Base-by-base conservation (phyloP, 2,113 vertebrate genomes). In the Gymnogyps californianus region DNA sequence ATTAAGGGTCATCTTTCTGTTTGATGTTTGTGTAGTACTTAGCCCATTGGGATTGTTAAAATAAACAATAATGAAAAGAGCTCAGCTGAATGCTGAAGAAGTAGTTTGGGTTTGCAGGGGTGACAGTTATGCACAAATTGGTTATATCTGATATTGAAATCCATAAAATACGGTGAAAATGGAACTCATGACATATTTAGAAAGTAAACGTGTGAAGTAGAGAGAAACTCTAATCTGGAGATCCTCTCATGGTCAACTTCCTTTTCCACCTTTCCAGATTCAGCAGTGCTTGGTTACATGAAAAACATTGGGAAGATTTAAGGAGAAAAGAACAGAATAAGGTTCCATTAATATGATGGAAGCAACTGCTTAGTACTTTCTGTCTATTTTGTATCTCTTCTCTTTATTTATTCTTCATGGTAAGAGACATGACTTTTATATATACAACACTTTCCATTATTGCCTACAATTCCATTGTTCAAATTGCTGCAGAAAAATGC, bases 231-330 rank as follows among this genome's bases (percentile, higher is more conserved):
- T 91, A 20, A 87, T 78, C 34, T 79, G 61, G 47, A 83, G 78
- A 72, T 87, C 34, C 32, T 90, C 47, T 94, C 84, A 89, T 61
- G 49, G 82, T 81, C 77, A 93, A 36, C 81, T 96, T 89, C 84
- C 70, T 96, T 90, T 95, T 96, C 90, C 78, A 72, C 57, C 87
- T 93, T 96, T 96, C 65, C 87, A 94, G 91, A 95, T 87, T 91
- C 92, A 93, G 71, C 57, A 94, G 57, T 95, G 59, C 81, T 93
- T 94, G 72, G 38, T 94, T 91, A 83, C 11, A 8, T 87, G 87
- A 93, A 90, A 97, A 93, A 49, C 6, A 0, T 71, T 95, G 87
- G 65, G 87, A 95, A 87, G 52, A 93, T 89, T 84, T 93, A 93
- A 96, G 84, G 84, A 89, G 81, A 78, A 96, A 93, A 92, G 59